Evolutionary conservation across 2,888 invertebrate species (phyloP).

Genomic region (Spisula subtruncata): DNA sequence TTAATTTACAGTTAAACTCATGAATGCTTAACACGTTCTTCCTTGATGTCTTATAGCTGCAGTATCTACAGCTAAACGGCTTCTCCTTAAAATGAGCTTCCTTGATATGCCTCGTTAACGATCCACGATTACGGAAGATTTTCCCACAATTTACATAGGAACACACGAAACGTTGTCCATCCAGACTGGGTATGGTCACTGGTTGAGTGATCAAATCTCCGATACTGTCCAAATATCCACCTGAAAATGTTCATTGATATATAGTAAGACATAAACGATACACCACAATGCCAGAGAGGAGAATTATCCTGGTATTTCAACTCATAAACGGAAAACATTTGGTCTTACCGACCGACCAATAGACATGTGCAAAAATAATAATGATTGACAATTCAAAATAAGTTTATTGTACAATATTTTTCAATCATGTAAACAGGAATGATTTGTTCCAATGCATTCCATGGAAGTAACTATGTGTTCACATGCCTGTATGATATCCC

Average conservation of each 20-base stretch:
- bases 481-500: too few species aligned
- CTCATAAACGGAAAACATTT: too few species aligned
- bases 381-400: too few species aligned
- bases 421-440: too few species aligned
- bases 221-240: not conserved
- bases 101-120: conserved; percentile 31
- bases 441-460: too few species aligned
- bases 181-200: not conserved
- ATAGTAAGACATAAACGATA: too few species aligned
- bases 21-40: conserved; percentile 43
- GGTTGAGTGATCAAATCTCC: not conserved
- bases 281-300: too few species aligned
- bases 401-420: too few species aligned
- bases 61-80: conserved; percentile 38
- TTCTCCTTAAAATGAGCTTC: conserved; percentile 41
- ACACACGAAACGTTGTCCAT: conserved; percentile 17
- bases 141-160: conserved; percentile 31
- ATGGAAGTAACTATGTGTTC: too few species aligned
- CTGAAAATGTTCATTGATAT: not conserved
- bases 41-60: not conserved
- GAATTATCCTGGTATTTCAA: too few species aligned
- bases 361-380: too few species aligned
- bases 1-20: conserved; percentile 1
- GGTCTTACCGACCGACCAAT: too few species aligned
- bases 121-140: not conserved